Conservation (phyloP, 2,113 vertebrate species). For the Hucho hucho region DNA sequence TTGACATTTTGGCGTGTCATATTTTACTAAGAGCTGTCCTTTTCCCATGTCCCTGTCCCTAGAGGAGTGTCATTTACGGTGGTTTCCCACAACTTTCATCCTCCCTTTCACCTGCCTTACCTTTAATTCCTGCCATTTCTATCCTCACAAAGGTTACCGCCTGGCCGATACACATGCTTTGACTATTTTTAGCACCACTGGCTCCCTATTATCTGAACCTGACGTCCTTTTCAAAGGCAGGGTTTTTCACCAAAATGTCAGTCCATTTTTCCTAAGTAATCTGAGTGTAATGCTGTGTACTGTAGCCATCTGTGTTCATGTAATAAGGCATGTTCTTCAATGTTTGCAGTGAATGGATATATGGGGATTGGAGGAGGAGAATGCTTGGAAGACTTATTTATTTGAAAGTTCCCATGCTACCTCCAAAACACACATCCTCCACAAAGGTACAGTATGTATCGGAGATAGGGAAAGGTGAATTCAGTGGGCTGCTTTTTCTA, state of each 20-base stretch:
- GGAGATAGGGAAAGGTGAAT: too few species aligned
- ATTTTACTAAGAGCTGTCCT: conserved; percentile 49
- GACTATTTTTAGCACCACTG: conserved; percentile 7
- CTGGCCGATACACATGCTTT: conserved; percentile 7
- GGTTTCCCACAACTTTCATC: conserved; percentile 61
- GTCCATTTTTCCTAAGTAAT: too few species aligned
- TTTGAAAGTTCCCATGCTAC: too few species aligned
- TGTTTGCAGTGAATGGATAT: background rate
- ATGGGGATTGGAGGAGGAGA: background rate
- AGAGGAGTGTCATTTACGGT: conserved; percentile 45
- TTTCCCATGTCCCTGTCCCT: conserved; percentile 46
- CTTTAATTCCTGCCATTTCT: conserved; percentile 35
- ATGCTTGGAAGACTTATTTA: background rate
- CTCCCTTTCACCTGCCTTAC: conserved; percentile 50
- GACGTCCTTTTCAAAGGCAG: background rate
- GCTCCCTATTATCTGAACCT: background rate
- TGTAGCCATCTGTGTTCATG: too few species aligned
- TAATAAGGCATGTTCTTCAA: too few species aligned
- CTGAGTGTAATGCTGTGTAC: too few species aligned
- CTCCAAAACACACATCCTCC: too few species aligned
- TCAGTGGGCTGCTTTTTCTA: too few species aligned
- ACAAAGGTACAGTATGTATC: too few species aligned
- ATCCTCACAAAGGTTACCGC: conserved; percentile 18
- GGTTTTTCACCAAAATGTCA: too few species aligned
- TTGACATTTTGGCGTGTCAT: conserved; percentile 35